Percentiles rank a stretch among this genome's conserved stretches.
Evolutionary conservation across 1,140 invertebrate genomes (phyloP).

Genomic region (Danaus plexippus): DNA sequence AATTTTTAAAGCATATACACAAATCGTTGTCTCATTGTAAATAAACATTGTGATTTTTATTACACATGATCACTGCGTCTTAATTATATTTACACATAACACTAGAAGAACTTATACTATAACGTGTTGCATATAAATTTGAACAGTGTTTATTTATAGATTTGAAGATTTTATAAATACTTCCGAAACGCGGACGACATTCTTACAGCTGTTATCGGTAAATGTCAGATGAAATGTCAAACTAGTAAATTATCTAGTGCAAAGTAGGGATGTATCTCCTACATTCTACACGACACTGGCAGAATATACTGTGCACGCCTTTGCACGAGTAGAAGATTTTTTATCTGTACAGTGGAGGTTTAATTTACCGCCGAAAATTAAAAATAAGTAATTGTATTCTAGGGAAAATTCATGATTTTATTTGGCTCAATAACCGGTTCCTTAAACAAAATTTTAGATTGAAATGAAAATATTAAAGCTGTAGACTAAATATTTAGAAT

Average conservation of each 20-base stretch:
- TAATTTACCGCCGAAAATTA: too few relatives aligned
- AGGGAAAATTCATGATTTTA: too few relatives aligned
- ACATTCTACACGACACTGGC: too few relatives aligned
- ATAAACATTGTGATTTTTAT: constrained; percentile 34
- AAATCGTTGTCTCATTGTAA: constrained; percentile 9
- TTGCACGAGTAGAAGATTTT: too few relatives aligned
- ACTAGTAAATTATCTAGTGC: constrained; percentile 2
- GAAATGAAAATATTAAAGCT: too few relatives aligned
- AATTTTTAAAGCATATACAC: constrained; percentile 17
- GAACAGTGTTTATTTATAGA: constrained; percentile 60
- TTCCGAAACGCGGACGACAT: constrained; percentile 29
- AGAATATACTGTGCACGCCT: too few relatives aligned
- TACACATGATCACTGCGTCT: constrained; percentile 33
- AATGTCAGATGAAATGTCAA: constrained; percentile 34
- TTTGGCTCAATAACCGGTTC: too few relatives aligned
- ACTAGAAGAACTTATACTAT: constrained; percentile 32
- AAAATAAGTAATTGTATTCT: too few relatives aligned
- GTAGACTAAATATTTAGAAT: too few relatives aligned
- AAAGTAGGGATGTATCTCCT: too few relatives aligned
- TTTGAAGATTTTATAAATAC: constrained; percentile 62
- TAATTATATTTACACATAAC: constrained; percentile 40
- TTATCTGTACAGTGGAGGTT: too few relatives aligned
- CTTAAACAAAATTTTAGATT: too few relatives aligned
- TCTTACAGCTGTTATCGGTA: constrained; percentile 27
- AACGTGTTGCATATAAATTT: constrained; percentile 43